Base-by-base conservation (phyloP, 2,797 vertebrate genomes). In the Trachops cirrhosus region DNA sequence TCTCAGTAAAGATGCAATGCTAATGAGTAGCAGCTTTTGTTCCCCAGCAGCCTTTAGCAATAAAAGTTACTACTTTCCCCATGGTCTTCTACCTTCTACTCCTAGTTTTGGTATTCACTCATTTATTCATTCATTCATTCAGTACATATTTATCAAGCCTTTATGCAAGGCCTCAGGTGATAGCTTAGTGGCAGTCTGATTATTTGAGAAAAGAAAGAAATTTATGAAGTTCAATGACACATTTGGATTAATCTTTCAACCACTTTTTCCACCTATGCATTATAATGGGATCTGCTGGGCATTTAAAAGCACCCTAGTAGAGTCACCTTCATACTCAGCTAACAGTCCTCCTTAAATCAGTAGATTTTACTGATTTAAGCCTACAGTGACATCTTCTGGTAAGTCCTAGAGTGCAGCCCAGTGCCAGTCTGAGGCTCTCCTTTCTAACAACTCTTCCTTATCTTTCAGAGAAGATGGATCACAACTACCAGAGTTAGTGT, bases 181-280 rank as follows among this genome's bases (percentile, higher is more conserved):
- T 6, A 95, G 48, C 82, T 87, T 91, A 86, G 73, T 73, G 87
- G 80, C 67, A 93, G 86, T 83, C 52, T 86, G 48, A 93, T 96
- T 84, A 70, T 93, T 96, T 89, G 91, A 19, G 1, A 12, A 34
- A 26, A 75, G 62, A 88, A 70, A 85, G 19, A 82, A 91, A 92
- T 74, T 79, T 86, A 95, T 96, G 90, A 96, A 95, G 86, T 52
- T 22, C 77, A 82, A 67, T 94, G 93, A 92, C 80, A 92, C 84
- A 88, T 96, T 89, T 96, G 95, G 75, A 92, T 97, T 97, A 97
- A 91, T 48, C 84, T 97, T 97, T 97, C 95, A 97, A 91, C 79
- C n/a, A 73, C 71, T 18, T 82, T 97, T 84, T 80, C 67, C 67
- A 91, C 80, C 59, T 26, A 84, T 94, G 80, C 84, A 96, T 80